phyloP scores from a whole-genome alignment of 2,888 invertebrate genomes.

The Caenorhabditis sp. region DNA sequence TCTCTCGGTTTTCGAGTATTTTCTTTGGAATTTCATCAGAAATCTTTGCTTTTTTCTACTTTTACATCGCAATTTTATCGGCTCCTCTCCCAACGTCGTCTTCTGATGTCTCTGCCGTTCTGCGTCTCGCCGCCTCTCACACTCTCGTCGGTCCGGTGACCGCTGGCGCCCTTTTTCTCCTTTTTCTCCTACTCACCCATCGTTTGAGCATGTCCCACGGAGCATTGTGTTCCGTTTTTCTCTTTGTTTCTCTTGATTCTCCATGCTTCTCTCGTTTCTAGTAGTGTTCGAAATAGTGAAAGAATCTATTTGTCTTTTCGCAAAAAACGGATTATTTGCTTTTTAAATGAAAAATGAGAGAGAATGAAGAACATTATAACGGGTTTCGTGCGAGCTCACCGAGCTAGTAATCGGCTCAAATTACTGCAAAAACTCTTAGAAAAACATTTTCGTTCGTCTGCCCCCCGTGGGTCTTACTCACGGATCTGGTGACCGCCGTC shows the following conservation, averaged over 20 bases:
- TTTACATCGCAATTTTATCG: no score
- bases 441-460: conserved; percentile 8
- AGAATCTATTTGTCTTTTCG: conserved; percentile 1
- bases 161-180: neutral
- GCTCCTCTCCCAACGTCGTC: no score
- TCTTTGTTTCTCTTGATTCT: conserved; percentile 17
- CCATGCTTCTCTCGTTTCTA: neutral
- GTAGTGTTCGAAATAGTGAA: neutral
- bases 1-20: no score
- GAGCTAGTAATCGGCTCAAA: conserved; percentile 20
- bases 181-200: neutral
- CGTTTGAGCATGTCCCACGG: conserved; percentile 7
- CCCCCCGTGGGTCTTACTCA: neutral
- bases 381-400: neutral
- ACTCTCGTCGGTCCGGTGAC: conserved; percentile 3
- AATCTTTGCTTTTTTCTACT: no score
- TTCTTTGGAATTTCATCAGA: no score
- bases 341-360: conserved; percentile 3
- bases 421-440: conserved; percentile 14
- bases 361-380: conserved; percentile 8
- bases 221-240: conserved; percentile 10
- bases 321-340: conserved; percentile 8
- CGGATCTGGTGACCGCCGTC: conserved; percentile 10
- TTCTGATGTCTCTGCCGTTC: neutral
- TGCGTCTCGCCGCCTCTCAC: neutral